Evolutionary conservation across 2,113 vertebrate genomes (phyloP), one percentile per base, ranked within the genome.

Genomic region (Pseudorectes ferrugineus): DNA sequence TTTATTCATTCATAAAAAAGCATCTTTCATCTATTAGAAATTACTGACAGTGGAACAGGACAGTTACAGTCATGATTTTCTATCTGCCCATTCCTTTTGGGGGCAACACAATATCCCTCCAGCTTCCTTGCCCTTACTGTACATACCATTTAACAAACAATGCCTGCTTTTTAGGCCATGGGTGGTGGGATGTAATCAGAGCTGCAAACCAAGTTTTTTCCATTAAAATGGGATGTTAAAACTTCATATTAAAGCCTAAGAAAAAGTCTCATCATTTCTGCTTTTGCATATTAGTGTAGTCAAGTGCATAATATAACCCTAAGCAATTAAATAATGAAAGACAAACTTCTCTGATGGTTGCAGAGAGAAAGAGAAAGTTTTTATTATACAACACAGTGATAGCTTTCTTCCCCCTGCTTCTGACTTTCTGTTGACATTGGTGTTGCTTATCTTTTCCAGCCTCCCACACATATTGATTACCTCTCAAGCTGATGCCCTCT

Each of bases 381-480:
- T 86, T 59, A 57, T 75, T 91, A 86, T 93, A 63, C 14, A 24
- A 24, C n/a, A 67, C 72, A 43, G 29, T 42, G 62, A 65, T 46
- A 87, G 25, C 35, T 86, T 63, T 46, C 18, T 14, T 15, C 26
- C 19, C 11, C 5, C 14, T 3, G 8, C 52, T 82, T 70, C 71
- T 96, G 94, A 91, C 93, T 96, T 97, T 97, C 78, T 88, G 68
- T 83, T 91, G 86, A 97, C 96, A 95, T 95, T 97, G 92, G n/a
- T 84, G 68, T 70, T 96, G 43, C 92, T 96, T 94, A 92, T 92
- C 79, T 93, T 93, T 95, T 93, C 76, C 89, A 95, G 36, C 65
- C 68, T 95, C 90, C 93, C 78, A 96, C 74, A 67, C 40, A 57
- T 96, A 96, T 96, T 82, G 96, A 96, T 96, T 93, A 91, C 79